These are phyloP conservation scores for Hyla sarda DNA, from an alignment of 2,113 vertebrate genomes.

Conservation along the genomic window DNA sequence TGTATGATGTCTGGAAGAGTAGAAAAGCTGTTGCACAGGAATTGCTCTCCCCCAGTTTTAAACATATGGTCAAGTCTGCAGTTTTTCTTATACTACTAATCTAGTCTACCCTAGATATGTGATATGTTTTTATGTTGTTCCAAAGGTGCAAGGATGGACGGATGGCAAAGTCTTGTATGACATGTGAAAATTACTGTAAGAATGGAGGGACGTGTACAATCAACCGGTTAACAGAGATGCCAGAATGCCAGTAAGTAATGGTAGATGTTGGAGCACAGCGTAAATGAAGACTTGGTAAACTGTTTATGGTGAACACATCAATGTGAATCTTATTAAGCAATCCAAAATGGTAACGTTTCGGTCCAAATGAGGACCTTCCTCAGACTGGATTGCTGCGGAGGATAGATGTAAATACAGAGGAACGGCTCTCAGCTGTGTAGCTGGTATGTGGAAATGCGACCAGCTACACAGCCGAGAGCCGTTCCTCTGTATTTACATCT, in stretches of 20 bases:
- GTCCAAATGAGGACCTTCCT: too few species aligned
- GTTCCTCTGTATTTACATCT: too few species aligned
- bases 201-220: constrained; percentile 85
- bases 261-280: background rate
- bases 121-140: background rate
- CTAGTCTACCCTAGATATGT: background rate
- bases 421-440: too few species aligned
- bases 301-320: too few species aligned
- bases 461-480: too few species aligned
- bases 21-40: background rate
- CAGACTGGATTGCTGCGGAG: too few species aligned
- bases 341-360: too few species aligned
- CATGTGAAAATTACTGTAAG: constrained; percentile 83
- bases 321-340: too few species aligned
- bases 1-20: background rate
- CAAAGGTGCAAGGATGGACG: constrained; percentile 83
- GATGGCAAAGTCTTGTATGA: constrained; percentile 83
- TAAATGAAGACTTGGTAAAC: too few species aligned
- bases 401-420: too few species aligned
- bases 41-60: background rate
- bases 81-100: background rate
- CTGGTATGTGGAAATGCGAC: too few species aligned
- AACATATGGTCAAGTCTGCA: background rate
- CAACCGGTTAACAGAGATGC: constrained; percentile 78
- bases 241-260: constrained; percentile 86